Conservation (phyloP, 2,797 vertebrate species). For the Oryzias dopingdopingensis region DNA sequence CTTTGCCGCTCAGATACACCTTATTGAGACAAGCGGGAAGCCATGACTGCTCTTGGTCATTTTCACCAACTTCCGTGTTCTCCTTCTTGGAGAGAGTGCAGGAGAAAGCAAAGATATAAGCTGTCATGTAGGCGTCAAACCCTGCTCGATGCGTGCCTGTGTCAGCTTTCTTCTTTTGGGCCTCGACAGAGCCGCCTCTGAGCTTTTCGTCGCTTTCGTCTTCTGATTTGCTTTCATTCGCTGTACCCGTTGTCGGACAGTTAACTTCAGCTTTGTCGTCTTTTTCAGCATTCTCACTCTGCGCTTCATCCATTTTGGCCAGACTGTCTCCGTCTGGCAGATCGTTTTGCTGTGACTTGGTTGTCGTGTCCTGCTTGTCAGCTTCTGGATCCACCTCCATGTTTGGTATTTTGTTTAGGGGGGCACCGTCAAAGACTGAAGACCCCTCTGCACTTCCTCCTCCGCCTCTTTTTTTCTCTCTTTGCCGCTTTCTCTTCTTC, state of each 20-base stretch:
- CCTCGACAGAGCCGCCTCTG: background rate
- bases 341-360: constrained; percentile 5
- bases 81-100: constrained; percentile 59
- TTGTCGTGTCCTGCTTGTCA: background rate
- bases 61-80: constrained; percentile 5
- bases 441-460: constrained; percentile 9
- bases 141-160: constrained; percentile 89
- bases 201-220: background rate
- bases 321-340: constrained; percentile 7
- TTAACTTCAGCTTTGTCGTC: background rate
- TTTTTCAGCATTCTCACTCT: background rate
- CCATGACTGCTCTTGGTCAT: constrained; percentile 55
- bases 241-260: background rate
- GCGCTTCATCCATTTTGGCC: constrained; percentile 6
- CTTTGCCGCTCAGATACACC: constrained; percentile 93
- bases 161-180: constrained; percentile 62
- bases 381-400: constrained; percentile 44
- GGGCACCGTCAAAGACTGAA: constrained; percentile 35
- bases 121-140: constrained; percentile 98
- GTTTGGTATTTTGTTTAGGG: constrained; percentile 62
- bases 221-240: constrained; percentile 3
- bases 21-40: constrained; percentile 88
- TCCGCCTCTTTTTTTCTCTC: constrained; percentile 66
- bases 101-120: constrained; percentile 88
- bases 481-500: constrained; percentile 80